These are phyloP conservation scores for Montipora capitata DNA, from an alignment of 92 coral and sea anemone species.

Conservation along the genomic window DNA sequence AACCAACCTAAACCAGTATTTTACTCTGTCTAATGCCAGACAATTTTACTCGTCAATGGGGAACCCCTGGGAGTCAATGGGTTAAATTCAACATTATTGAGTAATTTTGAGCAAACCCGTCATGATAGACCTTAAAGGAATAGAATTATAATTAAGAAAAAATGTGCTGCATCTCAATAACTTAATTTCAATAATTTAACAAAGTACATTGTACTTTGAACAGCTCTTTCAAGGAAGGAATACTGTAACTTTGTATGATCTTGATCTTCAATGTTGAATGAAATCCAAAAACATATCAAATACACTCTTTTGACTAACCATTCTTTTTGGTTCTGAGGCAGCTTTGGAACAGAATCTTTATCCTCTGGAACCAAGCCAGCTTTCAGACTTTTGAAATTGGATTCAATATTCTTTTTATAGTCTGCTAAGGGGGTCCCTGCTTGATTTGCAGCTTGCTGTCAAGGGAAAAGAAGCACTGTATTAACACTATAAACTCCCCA, in stretches of 20 bases:
- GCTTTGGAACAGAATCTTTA: conserved; percentile 89
- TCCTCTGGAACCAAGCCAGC: conserved; percentile 83
- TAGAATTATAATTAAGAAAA: too few relatives aligned
- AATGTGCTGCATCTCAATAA: too few relatives aligned
- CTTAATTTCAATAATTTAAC: too few relatives aligned
- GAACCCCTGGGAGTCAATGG: too few relatives aligned
- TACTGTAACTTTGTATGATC: too few relatives aligned
- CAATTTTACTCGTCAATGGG: too few relatives aligned
- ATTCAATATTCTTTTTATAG: conserved; percentile 92
- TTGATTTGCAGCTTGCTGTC: conserved; percentile 94
- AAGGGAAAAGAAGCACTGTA: not conserved
- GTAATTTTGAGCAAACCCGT: not conserved
- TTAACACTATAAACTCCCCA: too few relatives aligned
- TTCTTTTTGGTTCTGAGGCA: conserved; percentile 93
- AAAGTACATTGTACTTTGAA: too few relatives aligned
- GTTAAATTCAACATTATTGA: too few relatives aligned
- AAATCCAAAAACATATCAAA: not conserved
- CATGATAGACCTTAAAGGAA: not conserved
- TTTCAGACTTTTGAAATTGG: conserved; percentile 91
- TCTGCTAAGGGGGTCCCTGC: conserved; percentile 80
- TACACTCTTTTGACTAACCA: conserved; percentile 67
- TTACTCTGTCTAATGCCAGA: too few relatives aligned
- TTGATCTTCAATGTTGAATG: not conserved
- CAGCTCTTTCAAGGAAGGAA: too few relatives aligned
- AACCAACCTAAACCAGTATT: too few relatives aligned